Evolutionary conservation across 2,113 vertebrate species (phyloP).

Genomic region (Microcebus murinus): DNA sequence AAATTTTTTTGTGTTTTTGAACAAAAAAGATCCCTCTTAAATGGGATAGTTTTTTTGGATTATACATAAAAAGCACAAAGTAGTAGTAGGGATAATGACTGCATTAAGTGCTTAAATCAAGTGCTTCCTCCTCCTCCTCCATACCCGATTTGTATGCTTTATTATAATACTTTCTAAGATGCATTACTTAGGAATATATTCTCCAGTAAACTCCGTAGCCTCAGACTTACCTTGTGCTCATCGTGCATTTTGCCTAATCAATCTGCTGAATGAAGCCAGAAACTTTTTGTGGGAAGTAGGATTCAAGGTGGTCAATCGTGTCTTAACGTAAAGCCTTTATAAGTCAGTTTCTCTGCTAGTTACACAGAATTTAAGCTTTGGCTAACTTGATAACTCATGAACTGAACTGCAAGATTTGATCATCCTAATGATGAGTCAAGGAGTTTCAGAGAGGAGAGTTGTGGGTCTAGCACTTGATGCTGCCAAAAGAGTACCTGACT

Average conservation of each 20-base stretch:
- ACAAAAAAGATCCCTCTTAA: background rate
- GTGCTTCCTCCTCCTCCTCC: background rate
- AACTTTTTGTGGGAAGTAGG: background rate
- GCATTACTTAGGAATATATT: background rate
- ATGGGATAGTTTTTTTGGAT: background rate
- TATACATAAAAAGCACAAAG: background rate
- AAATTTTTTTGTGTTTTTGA: background rate
- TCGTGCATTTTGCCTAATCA: background rate
- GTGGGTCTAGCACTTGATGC: background rate
- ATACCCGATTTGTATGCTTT: background rate
- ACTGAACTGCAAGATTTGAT: background rate
- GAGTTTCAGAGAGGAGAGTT: background rate
- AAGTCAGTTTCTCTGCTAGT: background rate
- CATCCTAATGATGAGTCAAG: background rate
- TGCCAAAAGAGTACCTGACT: conserved; percentile 88
- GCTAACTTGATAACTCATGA: background rate
- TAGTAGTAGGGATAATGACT: background rate
- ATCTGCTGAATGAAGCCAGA: background rate
- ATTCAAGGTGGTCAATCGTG: background rate
- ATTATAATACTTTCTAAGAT: background rate
- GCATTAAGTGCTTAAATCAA: background rate
- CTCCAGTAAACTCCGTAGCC: background rate
- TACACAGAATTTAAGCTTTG: background rate
- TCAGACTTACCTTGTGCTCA: background rate
- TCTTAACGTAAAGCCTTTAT: background rate